Percentiles rank a stretch among this genome's conserved stretches.
These are phyloP conservation scores for Listronotus oregonensis DNA, from an alignment of 1,140 invertebrate genomes.

Conservation along the genomic window DNA sequence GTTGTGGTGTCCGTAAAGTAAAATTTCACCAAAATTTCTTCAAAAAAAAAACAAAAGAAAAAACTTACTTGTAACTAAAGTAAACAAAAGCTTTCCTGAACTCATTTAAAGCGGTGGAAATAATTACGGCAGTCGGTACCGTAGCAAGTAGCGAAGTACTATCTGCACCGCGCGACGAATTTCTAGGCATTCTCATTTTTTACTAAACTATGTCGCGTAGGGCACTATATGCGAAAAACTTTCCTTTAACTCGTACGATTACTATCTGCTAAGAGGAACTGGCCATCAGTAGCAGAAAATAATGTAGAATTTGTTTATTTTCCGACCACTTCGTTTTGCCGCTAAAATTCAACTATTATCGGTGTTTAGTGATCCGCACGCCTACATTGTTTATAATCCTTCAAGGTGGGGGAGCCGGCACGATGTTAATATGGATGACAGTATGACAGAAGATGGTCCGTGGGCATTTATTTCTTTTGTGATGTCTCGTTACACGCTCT, in stretches of 20 bases:
- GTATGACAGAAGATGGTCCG: constrained; percentile 16
- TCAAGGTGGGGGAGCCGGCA: constrained; percentile 12
- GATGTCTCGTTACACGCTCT: constrained; percentile 6
- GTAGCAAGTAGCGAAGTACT: constrained; percentile 56
- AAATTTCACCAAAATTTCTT: background rate
- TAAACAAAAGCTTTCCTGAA: constrained; percentile 53
- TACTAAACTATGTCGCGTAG: constrained; percentile 8
- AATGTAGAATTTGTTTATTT: constrained; percentile 9
- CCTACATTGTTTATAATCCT: constrained; percentile 12
- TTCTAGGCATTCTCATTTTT: constrained; percentile 36
- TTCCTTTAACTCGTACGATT: constrained; percentile 21
- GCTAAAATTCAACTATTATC: constrained; percentile 8
- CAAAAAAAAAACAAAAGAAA: constrained; percentile 1
- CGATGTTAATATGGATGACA: constrained; percentile 7
- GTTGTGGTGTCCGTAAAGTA: too few species aligned
- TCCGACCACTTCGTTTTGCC: background rate
- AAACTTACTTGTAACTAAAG: constrained; percentile 51
- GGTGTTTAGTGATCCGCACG: background rate
- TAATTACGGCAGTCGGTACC: constrained; percentile 63
- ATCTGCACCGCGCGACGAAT: constrained; percentile 48
- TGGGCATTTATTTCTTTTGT: constrained; percentile 1
- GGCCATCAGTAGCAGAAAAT: constrained; percentile 3
- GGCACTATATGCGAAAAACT: background rate
- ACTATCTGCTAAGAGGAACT: constrained; percentile 19
- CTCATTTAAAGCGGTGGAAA: constrained; percentile 61